Evolutionary conservation across 2,797 vertebrate genomes (phyloP), one percentile per base, ranked within the genome.

Genomic region (Microctenopoma lineatum): DNA sequence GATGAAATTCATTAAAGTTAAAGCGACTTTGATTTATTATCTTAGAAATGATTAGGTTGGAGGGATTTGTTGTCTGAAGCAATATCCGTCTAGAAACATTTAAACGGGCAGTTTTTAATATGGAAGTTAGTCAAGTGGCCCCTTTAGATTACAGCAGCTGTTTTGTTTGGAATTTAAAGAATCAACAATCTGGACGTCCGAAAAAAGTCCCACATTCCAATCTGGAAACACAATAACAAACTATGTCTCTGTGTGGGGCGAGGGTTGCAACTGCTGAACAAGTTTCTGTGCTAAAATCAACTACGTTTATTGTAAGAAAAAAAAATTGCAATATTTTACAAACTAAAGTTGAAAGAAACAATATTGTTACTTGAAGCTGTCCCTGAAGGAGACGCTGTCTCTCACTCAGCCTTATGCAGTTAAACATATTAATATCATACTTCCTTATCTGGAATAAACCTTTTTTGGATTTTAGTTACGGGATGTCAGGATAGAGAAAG

Each of bases 1-100:
- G 73, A 79, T 70, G 72, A 91, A 92, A 91, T 90, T 89, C 81
- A 92, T 91, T 90, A 85, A 87, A 87, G 84, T 89, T 79, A 87
- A 90, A 90, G 73, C 52, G 71, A 79, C 86, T 90, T 88, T 89
- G 86, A 90, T 91, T 84, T 87, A 87, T 90, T 84, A 88, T 92
- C 79, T 88, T 61, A 56, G 61, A 81, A 73, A 81, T 76, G 81
- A 88, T 90, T 82, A 83, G 73, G 86, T 87, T 41, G 11, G 59
- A 79, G 58, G 86, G 74, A 83, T 84, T 80, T 86, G 83, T 89
- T 87, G 84, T 91, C 77, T 73, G 59, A 56, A 85, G 84, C 87
- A 91, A 92, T 90, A 88, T 88, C 87, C 80, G 52, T 38, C 65
- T 78, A 13, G 70, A 86, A 85, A 77, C 70, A 79, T 83, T 87